These are phyloP conservation scores for Tuta absoluta DNA, from an alignment of 2,888 invertebrate species.

Conservation along the genomic window DNA sequence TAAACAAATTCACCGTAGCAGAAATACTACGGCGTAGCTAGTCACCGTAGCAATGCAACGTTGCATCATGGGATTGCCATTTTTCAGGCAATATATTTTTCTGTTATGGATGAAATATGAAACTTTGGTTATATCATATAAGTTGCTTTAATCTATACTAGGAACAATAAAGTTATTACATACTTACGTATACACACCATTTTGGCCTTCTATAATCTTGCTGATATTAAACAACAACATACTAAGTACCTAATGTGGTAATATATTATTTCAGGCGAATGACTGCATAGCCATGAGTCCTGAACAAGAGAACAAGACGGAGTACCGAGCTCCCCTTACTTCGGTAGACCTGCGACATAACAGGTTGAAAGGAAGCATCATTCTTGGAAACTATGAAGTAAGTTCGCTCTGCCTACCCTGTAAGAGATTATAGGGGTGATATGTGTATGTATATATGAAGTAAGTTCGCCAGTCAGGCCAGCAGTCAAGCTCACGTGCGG, in stretches of 20 bases:
- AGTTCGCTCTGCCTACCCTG: constrained; percentile 47
- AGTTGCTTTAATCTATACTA: no score
- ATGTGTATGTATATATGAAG: no score
- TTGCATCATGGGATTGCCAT: not conserved
- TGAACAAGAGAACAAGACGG: constrained; percentile 63
- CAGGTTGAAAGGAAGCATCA: constrained; percentile 90
- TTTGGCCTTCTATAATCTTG: no score
- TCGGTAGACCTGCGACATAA: constrained; percentile 89
- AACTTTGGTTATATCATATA: no score
- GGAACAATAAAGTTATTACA: no score
- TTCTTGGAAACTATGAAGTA: constrained; percentile 92
- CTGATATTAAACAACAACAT: no score
- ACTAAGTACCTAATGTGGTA: no score
- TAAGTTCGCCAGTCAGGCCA: not conserved
- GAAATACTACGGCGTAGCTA: not conserved
- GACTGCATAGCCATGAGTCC: constrained; percentile 59
- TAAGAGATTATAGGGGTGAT: no score
- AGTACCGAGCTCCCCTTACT: constrained; percentile 80
- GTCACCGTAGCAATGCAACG: not conserved
- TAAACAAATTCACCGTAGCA: not conserved
- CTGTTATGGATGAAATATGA: no score
- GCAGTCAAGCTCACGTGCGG: no score
- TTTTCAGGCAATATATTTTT: no score
- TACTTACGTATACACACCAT: no score
- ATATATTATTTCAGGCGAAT: constrained; percentile 46